These are phyloP conservation scores for Selenia dentaria DNA, from an alignment of 2,888 invertebrate species.

Conservation along the genomic window DNA sequence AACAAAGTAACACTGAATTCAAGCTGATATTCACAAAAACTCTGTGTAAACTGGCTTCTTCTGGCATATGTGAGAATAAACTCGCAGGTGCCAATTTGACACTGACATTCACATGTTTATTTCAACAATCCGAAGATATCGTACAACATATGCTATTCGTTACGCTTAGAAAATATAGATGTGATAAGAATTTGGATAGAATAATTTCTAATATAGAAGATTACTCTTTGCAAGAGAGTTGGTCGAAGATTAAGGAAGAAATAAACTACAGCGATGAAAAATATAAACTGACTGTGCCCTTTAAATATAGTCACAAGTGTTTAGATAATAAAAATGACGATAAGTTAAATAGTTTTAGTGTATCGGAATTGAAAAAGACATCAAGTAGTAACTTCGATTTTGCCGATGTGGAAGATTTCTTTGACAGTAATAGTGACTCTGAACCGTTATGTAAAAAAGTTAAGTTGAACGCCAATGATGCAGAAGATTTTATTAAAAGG, in stretches of 20 bases:
- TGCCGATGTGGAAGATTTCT: conserved; percentile 54
- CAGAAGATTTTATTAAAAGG: conserved; percentile 49
- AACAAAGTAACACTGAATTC: conserved; percentile 52
- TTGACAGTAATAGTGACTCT: conserved; percentile 49
- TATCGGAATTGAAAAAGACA: conserved; percentile 8
- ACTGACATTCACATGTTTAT: conserved; percentile 42
- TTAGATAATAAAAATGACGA: conserved; percentile 25
- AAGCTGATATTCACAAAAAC: conserved; percentile 50
- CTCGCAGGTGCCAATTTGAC: conserved; percentile 36
- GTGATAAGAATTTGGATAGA: conserved; percentile 37
- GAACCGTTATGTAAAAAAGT: conserved; percentile 63
- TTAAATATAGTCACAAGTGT: conserved; percentile 28
- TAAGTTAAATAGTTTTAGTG: background rate
- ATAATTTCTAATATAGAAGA: conserved; percentile 43
- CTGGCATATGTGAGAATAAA: conserved; percentile 41
- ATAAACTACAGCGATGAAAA: conserved; percentile 6
- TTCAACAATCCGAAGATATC: conserved; percentile 40
- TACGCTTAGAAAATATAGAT: conserved; percentile 30
- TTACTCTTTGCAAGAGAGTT: conserved; percentile 38
- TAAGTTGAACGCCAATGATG: conserved; percentile 50
- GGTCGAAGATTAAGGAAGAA: conserved; percentile 34
- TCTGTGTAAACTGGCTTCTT: conserved; percentile 50
- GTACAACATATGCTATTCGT: conserved; percentile 44
- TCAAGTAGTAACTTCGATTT: conserved; percentile 59
- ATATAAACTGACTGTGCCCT: conserved; percentile 7